phyloP scores from a whole-genome alignment of 1,140 invertebrate genomes.

The Dufourea novaeangliae region DNA sequence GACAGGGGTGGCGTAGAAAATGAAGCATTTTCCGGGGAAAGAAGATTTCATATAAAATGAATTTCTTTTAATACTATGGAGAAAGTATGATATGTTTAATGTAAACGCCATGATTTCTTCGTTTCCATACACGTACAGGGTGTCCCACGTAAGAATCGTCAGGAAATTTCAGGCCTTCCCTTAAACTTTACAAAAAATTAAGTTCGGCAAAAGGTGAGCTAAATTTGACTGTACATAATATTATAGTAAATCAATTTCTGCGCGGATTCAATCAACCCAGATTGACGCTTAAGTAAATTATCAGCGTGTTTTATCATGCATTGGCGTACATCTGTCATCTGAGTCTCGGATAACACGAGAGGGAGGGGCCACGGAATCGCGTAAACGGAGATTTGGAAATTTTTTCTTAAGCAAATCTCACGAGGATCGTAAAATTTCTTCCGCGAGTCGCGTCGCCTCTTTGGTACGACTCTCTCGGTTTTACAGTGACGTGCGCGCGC shows the following conservation, averaged over 20 bases:
- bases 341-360: background rate
- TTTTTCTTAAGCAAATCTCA: conserved; percentile 22
- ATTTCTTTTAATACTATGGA: too few species aligned
- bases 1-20: background rate
- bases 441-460: background rate
- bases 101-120: too few species aligned
- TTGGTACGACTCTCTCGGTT: background rate
- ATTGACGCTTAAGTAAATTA: background rate
- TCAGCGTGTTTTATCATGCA: background rate
- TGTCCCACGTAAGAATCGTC: too few species aligned
- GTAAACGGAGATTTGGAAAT: conserved; percentile 17
- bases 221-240: too few species aligned
- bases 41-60: too few species aligned
- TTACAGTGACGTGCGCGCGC: background rate
- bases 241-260: too few species aligned
- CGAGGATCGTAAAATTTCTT: conserved; percentile 31
- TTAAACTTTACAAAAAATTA: too few species aligned
- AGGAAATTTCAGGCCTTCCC: too few species aligned
- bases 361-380: too few species aligned
- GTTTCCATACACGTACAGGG: too few species aligned
- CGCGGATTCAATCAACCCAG: background rate
- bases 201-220: too few species aligned
- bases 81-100: too few species aligned
- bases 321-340: conserved; percentile 15
- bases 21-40: background rate